A percentile compares a stretch with the other conserved stretches of the same genome.
These are phyloP conservation scores for Sciaenops ocellatus DNA, from an alignment of 2,797 vertebrate species.

Conservation along the genomic window DNA sequence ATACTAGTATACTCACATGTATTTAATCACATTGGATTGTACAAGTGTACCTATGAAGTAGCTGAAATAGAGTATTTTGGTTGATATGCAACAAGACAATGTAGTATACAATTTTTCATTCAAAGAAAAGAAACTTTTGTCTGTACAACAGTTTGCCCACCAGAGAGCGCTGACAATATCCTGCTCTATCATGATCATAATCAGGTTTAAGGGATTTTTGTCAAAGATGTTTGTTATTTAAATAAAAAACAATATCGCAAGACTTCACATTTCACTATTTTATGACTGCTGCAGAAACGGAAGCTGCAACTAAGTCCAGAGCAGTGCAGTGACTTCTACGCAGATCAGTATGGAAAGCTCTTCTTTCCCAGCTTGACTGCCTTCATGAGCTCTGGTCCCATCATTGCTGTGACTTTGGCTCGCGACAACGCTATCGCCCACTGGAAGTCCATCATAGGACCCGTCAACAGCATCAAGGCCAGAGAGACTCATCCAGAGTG, in stretches of 20 bases:
- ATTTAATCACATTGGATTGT: no score
- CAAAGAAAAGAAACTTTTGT: not conserved
- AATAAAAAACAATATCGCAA: no score
- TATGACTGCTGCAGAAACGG: constrained; percentile 83
- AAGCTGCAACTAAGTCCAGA: constrained; percentile 92
- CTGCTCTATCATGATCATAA: not conserved
- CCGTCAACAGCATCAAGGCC: constrained; percentile 86
- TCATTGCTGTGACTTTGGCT: constrained; percentile 89
- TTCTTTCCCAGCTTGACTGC: constrained; percentile 93
- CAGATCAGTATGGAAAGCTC: constrained; percentile 91
- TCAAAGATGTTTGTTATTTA: no score
- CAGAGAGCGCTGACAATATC: constrained; percentile 5
- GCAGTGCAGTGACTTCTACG: constrained; percentile 96
- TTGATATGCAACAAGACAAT: not conserved
- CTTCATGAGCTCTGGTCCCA: constrained; percentile 96
- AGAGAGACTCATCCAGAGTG: constrained; percentile 90
- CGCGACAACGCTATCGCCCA: constrained; percentile 87
- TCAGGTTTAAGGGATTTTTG: not conserved
- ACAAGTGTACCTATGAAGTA: no score
- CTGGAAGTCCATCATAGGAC: constrained; percentile 94
- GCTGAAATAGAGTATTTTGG: no score
- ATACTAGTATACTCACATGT: no score
- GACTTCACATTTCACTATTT: constrained; percentile 5
- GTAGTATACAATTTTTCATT: not conserved
- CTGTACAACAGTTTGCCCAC: constrained; percentile 15